A percentile compares a stretch with the other conserved stretches of the same genome.
These are phyloP conservation scores for Etheostoma spectabile DNA, from an alignment of 2,113 vertebrate genomes.

Conservation along the genomic window DNA sequence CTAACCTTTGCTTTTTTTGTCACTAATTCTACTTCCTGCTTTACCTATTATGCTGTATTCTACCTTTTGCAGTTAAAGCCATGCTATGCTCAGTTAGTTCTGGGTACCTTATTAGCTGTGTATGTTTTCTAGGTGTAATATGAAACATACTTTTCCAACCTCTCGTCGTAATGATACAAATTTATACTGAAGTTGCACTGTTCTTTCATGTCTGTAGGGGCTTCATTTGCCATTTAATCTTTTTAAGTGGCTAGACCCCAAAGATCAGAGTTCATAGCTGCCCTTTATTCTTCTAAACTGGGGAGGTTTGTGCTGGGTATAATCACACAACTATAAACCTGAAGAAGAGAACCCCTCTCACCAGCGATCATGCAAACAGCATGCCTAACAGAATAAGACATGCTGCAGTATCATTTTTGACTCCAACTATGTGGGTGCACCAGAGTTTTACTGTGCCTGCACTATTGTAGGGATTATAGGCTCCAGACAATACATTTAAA, in stretches of 20 bases:
- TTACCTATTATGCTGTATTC: neutral
- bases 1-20: neutral
- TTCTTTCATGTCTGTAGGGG: slow-evolving; percentile 46
- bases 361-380: slow-evolving; percentile 24
- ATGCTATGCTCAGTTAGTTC: neutral
- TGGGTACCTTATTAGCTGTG: neutral
- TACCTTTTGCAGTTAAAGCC: neutral
- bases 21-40: neutral
- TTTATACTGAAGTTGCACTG: slow-evolving; percentile 4
- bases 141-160: neutral
- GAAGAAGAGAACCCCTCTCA: slow-evolving; percentile 8
- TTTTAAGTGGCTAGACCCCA: slow-evolving; percentile 26
- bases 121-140: neutral
- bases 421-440: slow-evolving; percentile 25
- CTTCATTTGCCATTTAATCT: slow-evolving; percentile 38
- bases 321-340: slow-evolving; percentile 56
- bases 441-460: slow-evolving; percentile 15
- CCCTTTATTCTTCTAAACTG: slow-evolving; percentile 39
- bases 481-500: slow-evolving; percentile 24
- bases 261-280: slow-evolving; percentile 41
- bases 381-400: slow-evolving; percentile 67
- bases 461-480: slow-evolving; percentile 28
- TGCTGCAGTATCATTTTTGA: slow-evolving; percentile 53
- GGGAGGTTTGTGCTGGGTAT: slow-evolving; percentile 31
- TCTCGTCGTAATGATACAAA: neutral